Base-by-base conservation (phyloP, 2,797 vertebrate species). In the Silurus aristotelis region DNA sequence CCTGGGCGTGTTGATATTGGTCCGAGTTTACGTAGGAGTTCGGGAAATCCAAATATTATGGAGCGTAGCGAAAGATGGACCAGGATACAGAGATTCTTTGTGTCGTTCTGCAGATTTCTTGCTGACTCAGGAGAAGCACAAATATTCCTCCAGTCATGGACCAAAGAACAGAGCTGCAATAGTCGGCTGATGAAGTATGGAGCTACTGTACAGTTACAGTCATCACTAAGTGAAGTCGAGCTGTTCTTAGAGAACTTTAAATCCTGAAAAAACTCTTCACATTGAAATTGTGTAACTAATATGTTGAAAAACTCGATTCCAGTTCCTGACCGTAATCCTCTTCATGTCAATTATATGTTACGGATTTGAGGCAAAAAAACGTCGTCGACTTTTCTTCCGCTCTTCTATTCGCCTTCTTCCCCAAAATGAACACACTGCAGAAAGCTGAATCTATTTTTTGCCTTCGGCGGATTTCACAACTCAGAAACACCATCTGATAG, bases 41-140 rank as follows among this genome's bases (percentile, higher is more conserved):
- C 91, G 92, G 91, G 92, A 94, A 92, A 92, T 94, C 90, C 89
- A 94, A 94, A 93, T 93, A 95, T 95, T 95, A 92, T 93, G 91
- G 93, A 93, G 61, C 48, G 48, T 13, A 92, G 90, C 89, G 92
- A 91, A 92, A 94, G 56, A n/a, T 55, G 70, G 78, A 38, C 31
- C 48, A 19, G 70, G 93, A 91, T 93, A 92, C 87, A 93, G 92
- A 92, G 92, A 93, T 90, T 85, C 90, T 92, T 66, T 83, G 73
- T 84, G 46, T 38, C 25, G 14, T n/a, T 85, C 43, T 22, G 43
- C 46, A 55, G 76, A 22, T 64, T 60, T 31, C 63, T 66, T 38
- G 56, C 76, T 78, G 76, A 61, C 31, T 78, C 76, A n/a, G 76
- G 56, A 78, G 19, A 38, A 43, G 20, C 4, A 52, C 52, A 58